phyloP scores from a whole-genome alignment of 2,113 vertebrate species.

The Caranx melampygus region DNA sequence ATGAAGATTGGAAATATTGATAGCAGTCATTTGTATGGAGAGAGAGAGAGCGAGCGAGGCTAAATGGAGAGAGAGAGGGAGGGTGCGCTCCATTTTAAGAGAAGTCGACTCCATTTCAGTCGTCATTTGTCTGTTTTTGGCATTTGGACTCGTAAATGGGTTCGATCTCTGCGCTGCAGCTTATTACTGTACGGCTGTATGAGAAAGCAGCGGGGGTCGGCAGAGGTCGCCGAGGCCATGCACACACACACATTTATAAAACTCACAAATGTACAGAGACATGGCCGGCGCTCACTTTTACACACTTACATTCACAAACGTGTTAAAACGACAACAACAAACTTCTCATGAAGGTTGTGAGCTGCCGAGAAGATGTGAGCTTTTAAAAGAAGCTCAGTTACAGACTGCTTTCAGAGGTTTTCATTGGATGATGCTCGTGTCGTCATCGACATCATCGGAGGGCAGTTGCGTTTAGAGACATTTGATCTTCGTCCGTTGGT shows the following conservation, averaged over 20 bases:
- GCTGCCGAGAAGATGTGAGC: no score
- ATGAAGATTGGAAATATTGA: conserved; percentile 83
- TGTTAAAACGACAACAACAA: no score
- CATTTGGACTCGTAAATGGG: conserved; percentile 62
- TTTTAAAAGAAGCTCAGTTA: no score
- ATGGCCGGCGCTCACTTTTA: not conserved
- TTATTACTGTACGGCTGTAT: conserved; percentile 72
- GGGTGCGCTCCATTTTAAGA: conserved; percentile 49
- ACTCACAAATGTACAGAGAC: not conserved
- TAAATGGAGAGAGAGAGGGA: conserved; percentile 36
- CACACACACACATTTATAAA: not conserved
- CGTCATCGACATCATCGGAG: no score
- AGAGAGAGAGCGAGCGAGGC: conserved; percentile 30
- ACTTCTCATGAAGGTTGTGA: no score
- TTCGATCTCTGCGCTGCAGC: conserved; percentile 70
- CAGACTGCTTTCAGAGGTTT: no score
- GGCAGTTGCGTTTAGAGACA: no score
- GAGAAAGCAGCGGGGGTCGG: conserved; percentile 62
- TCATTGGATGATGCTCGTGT: no score
- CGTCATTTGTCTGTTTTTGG: conserved; percentile 73
- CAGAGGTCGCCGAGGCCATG: conserved; percentile 5
- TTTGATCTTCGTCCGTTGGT: no score
- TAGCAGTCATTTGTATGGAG: conserved; percentile 73
- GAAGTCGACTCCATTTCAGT: conserved; percentile 64
- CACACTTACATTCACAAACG: not conserved